Base-by-base conservation (phyloP, 2,113 vertebrate genomes). In the Corythornis cristatus region DNA sequence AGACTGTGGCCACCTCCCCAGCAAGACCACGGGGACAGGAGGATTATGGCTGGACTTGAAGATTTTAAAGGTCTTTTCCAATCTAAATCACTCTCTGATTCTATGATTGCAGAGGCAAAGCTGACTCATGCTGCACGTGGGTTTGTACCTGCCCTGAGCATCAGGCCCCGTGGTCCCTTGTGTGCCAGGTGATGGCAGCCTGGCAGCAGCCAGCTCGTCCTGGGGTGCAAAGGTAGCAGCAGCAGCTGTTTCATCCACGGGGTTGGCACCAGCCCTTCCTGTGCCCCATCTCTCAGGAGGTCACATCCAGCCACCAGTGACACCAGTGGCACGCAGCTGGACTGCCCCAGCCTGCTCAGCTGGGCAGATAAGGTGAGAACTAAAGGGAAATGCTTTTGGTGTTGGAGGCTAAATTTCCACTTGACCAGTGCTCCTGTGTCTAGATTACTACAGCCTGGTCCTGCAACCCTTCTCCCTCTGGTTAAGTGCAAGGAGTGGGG, bases 151-250 rank as follows among this genome's bases (percentile, higher is more conserved):
- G 72, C 7, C 37, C 51, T 1, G 1, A 12, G 33, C 21, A 11
- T 0, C 3, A 3, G 7, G 15, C 17, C n/a, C 57, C 1, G 2
- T 0, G 0, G 54, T 75, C 28, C 26, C 29, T 57, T 0, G 0
- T 28, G n/a, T n/a, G 67, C 48, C 7, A 53, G 37, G 23, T 20
- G 51, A 8, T 2, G 15, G 60, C 68, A 85, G 40, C 29, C 26
- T 28, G 53, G 26, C 71, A 65, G 33, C 58, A 57, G 15, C 25
- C 5, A 3, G 0, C 43, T 54, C 10, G 45, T 67, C 48, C 22
- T 0, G 0, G 19, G 16, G 23, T 5, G 0, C 1, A 0, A 26
- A 43, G 65, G 33, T 65, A 33, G 54, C 31, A 65, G 68, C 33
- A 4, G 18, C 3, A 1, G 11, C 31, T 42, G 11, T 60, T 45